Base-by-base conservation (phyloP, 2,888 invertebrate species). In the Dryobotodes eremita region DNA sequence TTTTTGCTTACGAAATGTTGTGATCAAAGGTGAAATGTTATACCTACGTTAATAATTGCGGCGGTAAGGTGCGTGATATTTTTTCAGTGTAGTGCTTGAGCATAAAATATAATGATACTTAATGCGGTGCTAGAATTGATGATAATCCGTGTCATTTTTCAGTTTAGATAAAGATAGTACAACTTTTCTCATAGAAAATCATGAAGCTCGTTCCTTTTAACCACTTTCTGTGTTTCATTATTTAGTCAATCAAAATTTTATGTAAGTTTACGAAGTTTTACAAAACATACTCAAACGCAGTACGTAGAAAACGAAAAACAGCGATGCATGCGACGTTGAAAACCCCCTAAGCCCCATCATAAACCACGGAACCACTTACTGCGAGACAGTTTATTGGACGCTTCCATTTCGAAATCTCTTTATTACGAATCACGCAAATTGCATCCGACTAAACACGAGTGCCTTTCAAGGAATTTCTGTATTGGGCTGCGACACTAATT, bases 391-490 rank as follows among this genome's bases (percentile, higher is more conserved):
- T 85, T 77, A 82, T 77, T 75, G 36, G 71, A 53, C 48, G 71
- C 10, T 64, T 73, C 36, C 31, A 73, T 80, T 68, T 4, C 70
- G 17, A 65, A 75, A 66, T 50, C 61, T 71, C 75, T 78, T 79
- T 55, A 80, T 73, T 76, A 69, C 26, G 68, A 71, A 75, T 76
- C 69, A 80, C 36, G n/a, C 10, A 71, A 85, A 85, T 75, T 74
- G 83, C 79, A 76, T 75, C 65, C 62, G 61, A 73, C 74, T 75
- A 59, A 62, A 79, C 66, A 64, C 53, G 46, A 75, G 66, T 46
- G n/a, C 42, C 26, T 71, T 61, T 65, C 53, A 80, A 65, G 74
- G n/a, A 59, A 61, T 61, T 65, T 53, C 68, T 69, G 55, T 50
- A 17, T 74, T 65, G 80, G 65, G 74, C 0, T 78, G 77, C 55